Evolutionary conservation across 2,113 vertebrate genomes (phyloP).

Genomic region (Cyprinodon tularosa): DNA sequence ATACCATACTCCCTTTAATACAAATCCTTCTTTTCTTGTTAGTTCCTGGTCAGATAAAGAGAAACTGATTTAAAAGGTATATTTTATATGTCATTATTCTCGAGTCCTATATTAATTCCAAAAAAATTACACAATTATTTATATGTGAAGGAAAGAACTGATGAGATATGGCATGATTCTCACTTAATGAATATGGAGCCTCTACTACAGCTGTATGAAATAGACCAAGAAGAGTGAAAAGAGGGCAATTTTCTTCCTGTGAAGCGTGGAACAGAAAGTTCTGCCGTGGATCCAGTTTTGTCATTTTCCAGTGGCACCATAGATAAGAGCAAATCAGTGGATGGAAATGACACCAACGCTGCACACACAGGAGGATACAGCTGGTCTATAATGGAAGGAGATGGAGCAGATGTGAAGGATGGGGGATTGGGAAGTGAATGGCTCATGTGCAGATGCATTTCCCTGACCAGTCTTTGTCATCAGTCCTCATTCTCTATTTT

Average conservation of each 20-base stretch:
- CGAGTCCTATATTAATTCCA: not conserved
- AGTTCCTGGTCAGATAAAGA: conserved; percentile 23
- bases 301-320: conserved; percentile 64
- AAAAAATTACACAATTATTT: conserved; percentile 21
- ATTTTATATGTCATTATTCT: conserved; percentile 11
- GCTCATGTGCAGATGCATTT: conserved; percentile 61
- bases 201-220: conserved; percentile 38
- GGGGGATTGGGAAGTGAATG: conserved; percentile 70
- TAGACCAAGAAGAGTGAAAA: conserved; percentile 50
- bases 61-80: conserved; percentile 21
- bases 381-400: conserved; percentile 60
- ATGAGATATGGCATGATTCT: conserved; percentile 28
- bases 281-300: conserved; percentile 57
- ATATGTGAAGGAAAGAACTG: conserved; percentile 23
- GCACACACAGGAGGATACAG: conserved; percentile 50
- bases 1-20: conserved; percentile 41
- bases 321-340: conserved; percentile 57
- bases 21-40: conserved; percentile 29
- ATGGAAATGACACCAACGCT: conserved; percentile 62
- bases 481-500: conserved; percentile 49
- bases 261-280: conserved; percentile 63
- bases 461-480: conserved; percentile 47
- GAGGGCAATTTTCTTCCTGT: conserved; percentile 56
- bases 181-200: conserved; percentile 41
- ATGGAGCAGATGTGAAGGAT: conserved; percentile 68